Evolutionary conservation across 2,888 invertebrate genomes (phyloP).

Genomic region (Eilema caniola): DNA sequence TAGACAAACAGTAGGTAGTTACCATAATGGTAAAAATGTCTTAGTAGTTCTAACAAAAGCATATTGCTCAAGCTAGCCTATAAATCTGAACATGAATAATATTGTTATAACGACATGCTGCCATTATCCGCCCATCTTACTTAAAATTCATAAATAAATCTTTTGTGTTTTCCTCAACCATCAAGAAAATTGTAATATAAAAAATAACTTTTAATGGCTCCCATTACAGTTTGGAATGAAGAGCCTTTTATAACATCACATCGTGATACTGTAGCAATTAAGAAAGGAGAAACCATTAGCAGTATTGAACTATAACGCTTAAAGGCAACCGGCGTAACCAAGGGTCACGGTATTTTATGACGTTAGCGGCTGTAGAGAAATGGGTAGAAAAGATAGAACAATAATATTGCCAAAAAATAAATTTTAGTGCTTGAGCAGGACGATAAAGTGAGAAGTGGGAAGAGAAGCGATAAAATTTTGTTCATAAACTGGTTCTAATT

Average conservation of each 20-base stretch:
- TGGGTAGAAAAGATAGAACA: not conserved
- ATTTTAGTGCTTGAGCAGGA: too few relatives aligned
- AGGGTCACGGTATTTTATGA: not conserved
- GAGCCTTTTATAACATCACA: conserved; percentile 22
- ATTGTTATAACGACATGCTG: not conserved
- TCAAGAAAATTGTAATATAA: conserved; percentile 16
- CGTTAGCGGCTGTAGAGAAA: not conserved
- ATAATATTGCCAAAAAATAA: too few relatives aligned
- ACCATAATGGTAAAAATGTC: too few relatives aligned
- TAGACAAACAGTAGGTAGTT: too few relatives aligned
- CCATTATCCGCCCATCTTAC: not conserved
- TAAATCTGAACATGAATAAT: not conserved
- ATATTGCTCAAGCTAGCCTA: too few relatives aligned
- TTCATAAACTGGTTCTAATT: too few relatives aligned
- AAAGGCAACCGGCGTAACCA: conserved; percentile 18
- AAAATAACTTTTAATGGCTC: conserved; percentile 21
- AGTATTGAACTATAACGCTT: conserved; percentile 28
- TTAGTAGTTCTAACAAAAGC: too few relatives aligned
- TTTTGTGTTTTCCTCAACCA: conserved; percentile 16
- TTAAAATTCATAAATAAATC: not conserved
- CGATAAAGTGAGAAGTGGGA: too few relatives aligned
- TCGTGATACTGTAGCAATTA: conserved; percentile 27
- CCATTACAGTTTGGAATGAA: conserved; percentile 25
- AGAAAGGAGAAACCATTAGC: conserved; percentile 35
- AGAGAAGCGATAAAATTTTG: too few relatives aligned